Evolutionary conservation across 2,113 vertebrate genomes (phyloP).

Genomic region (Myotis davidii): DNA sequence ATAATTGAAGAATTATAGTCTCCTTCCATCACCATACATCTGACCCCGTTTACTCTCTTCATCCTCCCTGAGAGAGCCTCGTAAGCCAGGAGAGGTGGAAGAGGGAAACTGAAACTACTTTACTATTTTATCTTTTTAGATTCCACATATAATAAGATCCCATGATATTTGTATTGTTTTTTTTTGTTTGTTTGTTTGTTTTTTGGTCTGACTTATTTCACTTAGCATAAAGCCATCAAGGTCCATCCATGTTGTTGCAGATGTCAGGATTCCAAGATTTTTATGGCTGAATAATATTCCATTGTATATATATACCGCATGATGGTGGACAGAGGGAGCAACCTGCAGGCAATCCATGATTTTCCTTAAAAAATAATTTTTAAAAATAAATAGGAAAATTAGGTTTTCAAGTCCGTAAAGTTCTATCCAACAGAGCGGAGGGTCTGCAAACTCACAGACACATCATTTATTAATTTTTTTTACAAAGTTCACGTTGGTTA

Average conservation of each 20-base stretch:
- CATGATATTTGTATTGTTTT: neutral
- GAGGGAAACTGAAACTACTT: neutral
- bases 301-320: neutral
- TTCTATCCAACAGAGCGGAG: neutral
- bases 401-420: neutral
- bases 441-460: neutral
- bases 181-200: neutral
- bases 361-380: conserved; percentile 33
- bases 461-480: neutral
- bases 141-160: neutral
- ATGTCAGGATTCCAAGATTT: neutral
- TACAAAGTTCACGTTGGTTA: neutral
- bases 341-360: neutral
- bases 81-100: neutral
- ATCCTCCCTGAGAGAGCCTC: neutral
- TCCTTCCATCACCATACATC: neutral
- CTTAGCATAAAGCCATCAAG: neutral
- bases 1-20: neutral
- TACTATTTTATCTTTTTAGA: neutral
- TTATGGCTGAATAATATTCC: neutral
- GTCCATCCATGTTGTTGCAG: neutral
- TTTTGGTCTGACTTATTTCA: neutral
- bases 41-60: neutral
- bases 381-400: neutral
- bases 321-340: neutral